phyloP scores from a whole-genome alignment of 2,797 vertebrate species.

The Crax fasciolata region DNA sequence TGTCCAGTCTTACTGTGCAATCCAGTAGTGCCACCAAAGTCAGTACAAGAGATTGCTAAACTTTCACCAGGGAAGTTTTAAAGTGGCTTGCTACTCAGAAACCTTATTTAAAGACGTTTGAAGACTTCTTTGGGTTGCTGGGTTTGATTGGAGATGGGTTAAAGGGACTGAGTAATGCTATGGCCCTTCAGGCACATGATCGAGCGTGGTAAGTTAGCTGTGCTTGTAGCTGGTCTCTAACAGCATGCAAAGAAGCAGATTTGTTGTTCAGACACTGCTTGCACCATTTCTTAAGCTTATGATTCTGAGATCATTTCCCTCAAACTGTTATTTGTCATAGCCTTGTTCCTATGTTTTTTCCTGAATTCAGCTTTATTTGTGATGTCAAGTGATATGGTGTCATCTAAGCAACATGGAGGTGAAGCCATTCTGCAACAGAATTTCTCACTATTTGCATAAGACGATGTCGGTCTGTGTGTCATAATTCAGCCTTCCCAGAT shows the following conservation, averaged over 20 bases:
- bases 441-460: conserved; percentile 5
- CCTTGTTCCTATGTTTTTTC: neutral
- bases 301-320: neutral
- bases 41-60: neutral
- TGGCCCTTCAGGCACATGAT: neutral
- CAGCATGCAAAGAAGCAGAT: neutral
- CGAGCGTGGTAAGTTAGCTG: neutral
- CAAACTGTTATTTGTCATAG: neutral
- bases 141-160: neutral
- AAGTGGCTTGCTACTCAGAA: neutral
- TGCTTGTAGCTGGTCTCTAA: neutral
- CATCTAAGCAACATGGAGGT: neutral
- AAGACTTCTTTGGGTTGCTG: neutral
- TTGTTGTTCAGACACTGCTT: neutral
- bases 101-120: neutral
- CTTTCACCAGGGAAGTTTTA: neutral
- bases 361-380: neutral
- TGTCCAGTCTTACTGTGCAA: accelerated
- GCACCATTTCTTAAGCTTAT: neutral
- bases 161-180: neutral
- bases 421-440: neutral
- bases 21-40: neutral
- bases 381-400: neutral
- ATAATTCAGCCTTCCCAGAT: conserved; percentile 20
- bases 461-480: neutral